phyloP scores from a whole-genome alignment of 2,888 invertebrate species.

The Gymnoscelis rufifasciata region DNA sequence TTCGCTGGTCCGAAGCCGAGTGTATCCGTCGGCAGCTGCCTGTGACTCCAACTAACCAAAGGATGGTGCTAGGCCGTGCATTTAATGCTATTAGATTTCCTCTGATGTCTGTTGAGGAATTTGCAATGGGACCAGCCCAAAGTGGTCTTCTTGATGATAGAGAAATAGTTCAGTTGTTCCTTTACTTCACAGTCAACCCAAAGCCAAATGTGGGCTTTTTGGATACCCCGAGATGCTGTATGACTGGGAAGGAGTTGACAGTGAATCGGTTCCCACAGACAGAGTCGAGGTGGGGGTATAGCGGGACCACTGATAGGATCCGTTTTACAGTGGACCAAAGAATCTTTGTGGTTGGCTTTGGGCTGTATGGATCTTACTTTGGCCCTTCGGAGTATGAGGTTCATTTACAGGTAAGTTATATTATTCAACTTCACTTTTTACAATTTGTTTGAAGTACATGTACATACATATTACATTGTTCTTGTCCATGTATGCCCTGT shows the following conservation, averaged over 20 bases:
- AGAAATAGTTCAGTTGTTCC: conserved; percentile 86
- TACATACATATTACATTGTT: too few relatives aligned
- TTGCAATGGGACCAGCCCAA: conserved; percentile 87
- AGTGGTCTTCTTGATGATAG: conserved; percentile 86
- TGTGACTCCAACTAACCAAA: conserved; percentile 83
- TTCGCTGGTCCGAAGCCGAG: conserved; percentile 87
- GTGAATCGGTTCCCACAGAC: conserved; percentile 86
- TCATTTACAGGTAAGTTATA: conserved; percentile 73
- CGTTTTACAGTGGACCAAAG: conserved; percentile 88
- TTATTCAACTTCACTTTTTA: too few relatives aligned
- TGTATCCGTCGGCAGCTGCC: conserved; percentile 83
- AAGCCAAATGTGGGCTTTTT: conserved; percentile 86
- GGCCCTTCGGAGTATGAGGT: conserved; percentile 88
- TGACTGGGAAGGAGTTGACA: conserved; percentile 88
- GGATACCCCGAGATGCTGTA: conserved; percentile 85
- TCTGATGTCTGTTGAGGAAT: conserved; percentile 91
- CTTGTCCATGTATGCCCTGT: too few relatives aligned
- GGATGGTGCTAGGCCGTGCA: conserved; percentile 83
- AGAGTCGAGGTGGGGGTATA: conserved; percentile 90
- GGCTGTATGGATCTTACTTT: conserved; percentile 89
- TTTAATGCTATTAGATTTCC: conserved; percentile 88
- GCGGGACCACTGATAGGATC: conserved; percentile 89
- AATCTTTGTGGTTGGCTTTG: conserved; percentile 91
- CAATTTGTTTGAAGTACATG: too few relatives aligned
- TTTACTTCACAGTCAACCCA: conserved; percentile 86